A percentile compares a stretch with the other conserved stretches of the same genome.
These are phyloP conservation scores for Apodemia hepburni DNA, from an alignment of 2,888 invertebrate species.

Conservation along the genomic window DNA sequence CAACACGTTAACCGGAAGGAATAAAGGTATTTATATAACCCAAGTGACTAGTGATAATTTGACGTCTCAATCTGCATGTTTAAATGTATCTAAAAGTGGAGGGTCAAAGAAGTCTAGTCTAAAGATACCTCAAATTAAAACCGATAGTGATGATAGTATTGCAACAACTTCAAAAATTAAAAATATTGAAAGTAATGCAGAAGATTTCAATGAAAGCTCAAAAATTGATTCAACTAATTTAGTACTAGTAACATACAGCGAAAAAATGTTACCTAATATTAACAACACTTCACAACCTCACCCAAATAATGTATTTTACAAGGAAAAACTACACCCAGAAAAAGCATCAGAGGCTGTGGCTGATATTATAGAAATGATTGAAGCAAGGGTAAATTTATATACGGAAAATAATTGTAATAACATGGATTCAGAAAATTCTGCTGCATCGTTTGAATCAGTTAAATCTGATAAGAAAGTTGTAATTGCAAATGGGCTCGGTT, in stretches of 20 bases:
- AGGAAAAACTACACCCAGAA: not conserved
- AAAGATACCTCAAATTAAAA: not conserved
- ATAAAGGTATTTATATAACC: constrained; percentile 45
- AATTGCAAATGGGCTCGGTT: not conserved
- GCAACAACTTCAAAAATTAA: constrained; percentile 4
- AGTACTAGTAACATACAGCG: not conserved
- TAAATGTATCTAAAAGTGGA: constrained; percentile 35
- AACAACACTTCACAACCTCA: not conserved
- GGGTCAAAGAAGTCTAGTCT: not conserved
- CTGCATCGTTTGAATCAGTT: not conserved
- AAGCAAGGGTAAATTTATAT: not conserved
- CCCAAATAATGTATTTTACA: not conserved
- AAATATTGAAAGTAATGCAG: not conserved
- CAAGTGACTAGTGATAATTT: constrained; percentile 42
- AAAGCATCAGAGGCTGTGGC: not conserved
- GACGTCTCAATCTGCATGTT: constrained; percentile 29
- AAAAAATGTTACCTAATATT: not conserved
- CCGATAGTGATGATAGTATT: not conserved
- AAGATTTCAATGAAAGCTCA: not conserved
- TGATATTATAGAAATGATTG: constrained; percentile 8
- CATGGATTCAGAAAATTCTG: not conserved
- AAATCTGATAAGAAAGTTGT: not conserved
- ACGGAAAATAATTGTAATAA: constrained; percentile 15
- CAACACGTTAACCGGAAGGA: constrained; percentile 38
- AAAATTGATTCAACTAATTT: constrained; percentile 1